Conservation (phyloP, 2,797 vertebrate species). For the Sarcophilus harrisii region DNA sequence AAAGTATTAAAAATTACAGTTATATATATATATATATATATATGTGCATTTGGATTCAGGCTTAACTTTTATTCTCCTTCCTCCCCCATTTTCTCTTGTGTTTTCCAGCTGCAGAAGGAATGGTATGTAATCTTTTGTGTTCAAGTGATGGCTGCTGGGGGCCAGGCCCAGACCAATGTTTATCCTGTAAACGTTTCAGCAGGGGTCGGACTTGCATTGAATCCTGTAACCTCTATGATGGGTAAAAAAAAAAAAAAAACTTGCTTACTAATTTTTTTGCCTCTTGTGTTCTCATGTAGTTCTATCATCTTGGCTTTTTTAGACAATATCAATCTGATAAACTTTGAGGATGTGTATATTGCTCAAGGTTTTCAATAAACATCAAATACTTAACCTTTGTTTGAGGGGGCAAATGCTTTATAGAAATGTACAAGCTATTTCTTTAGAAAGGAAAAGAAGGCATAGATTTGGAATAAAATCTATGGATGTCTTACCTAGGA, state of each 20-base stretch:
- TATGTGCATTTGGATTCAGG: not conserved
- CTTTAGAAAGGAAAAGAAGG: not conserved
- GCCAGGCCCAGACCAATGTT: constrained; percentile 94
- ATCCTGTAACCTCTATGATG: constrained; percentile 93
- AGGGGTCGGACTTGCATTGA: constrained; percentile 92
- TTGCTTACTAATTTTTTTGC: not conserved
- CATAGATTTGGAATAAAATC: not conserved
- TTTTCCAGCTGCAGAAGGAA: constrained; percentile 90
- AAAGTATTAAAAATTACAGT: not conserved
- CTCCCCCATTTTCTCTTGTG: constrained; percentile 11
- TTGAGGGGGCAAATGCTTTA: not conserved
- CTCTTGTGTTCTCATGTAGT: not conserved
- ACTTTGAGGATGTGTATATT: not conserved
- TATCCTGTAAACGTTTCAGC: constrained; percentile 93
- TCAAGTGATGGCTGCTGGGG: constrained; percentile 96
- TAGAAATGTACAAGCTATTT: not conserved
- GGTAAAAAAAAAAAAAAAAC: constrained; percentile 88
- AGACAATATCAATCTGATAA: not conserved
- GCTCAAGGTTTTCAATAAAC: not conserved
- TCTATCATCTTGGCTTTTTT: not conserved
- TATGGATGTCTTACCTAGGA: not conserved
- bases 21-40: not conserved
- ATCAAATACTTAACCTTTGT: not conserved
- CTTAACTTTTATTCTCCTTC: not conserved
- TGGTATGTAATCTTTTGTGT: constrained; percentile 94